phyloP scores from a whole-genome alignment of 2,797 vertebrate genomes.

The Rachycentron canadum region DNA sequence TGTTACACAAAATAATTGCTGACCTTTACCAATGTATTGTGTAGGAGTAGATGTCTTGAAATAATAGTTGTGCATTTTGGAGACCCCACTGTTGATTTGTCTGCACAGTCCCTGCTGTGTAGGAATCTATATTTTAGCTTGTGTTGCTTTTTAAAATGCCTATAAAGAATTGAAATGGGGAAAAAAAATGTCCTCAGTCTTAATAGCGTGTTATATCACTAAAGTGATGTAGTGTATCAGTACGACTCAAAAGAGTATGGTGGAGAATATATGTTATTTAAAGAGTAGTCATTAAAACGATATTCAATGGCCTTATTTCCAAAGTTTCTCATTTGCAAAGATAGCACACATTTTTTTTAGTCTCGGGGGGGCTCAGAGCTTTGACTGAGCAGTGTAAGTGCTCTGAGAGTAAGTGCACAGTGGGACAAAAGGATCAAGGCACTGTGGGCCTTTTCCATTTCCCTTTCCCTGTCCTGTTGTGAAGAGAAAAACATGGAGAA shows the following conservation, averaged over 20 bases:
- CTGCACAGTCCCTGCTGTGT: constrained; percentile 38
- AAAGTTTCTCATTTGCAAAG: neutral
- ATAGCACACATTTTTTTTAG: neutral
- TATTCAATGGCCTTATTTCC: neutral
- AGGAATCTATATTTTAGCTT: constrained; percentile 36
- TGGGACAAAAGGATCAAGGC: constrained; percentile 10
- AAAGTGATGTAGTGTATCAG: neutral
- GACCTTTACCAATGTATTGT: constrained; percentile 54
- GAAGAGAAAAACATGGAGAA: constrained; percentile 9
- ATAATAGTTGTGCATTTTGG: constrained; percentile 25
- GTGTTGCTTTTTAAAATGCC: constrained; percentile 26
- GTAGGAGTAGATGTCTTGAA: constrained; percentile 39
- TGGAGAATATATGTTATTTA: neutral
- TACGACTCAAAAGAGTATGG: neutral
- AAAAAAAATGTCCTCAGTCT: neutral
- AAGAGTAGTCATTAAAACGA: neutral
- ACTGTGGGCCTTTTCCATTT: constrained; percentile 3
- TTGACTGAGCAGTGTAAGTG: neutral
- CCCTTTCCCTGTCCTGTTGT: constrained; percentile 16
- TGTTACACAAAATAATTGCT: constrained; percentile 51
- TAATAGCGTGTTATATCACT: neutral
- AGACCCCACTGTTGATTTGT: constrained; percentile 34
- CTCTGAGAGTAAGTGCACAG: neutral
- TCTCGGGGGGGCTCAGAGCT: constrained; percentile 2
- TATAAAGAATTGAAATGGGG: constrained; percentile 3